phyloP scores from a whole-genome alignment of 2,113 vertebrate genomes.

The Phycodurus eques region DNA sequence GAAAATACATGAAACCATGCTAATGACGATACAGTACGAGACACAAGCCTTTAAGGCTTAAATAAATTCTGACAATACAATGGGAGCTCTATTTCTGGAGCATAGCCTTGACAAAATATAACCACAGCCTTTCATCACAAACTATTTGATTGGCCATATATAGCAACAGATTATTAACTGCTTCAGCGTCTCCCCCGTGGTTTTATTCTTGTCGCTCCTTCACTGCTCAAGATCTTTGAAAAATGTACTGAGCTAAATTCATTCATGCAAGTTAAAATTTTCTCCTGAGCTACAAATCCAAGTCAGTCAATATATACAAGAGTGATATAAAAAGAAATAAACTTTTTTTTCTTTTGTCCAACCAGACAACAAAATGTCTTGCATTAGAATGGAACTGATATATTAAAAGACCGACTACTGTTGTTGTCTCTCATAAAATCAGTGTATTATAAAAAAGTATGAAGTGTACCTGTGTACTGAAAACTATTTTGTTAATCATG shows the following conservation, averaged over 20 bases:
- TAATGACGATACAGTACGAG: background rate
- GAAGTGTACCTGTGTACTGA: too few species aligned
- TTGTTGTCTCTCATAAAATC: too few species aligned
- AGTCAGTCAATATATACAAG: background rate
- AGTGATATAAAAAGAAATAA: background rate
- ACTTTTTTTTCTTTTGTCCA: background rate
- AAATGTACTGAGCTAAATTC: background rate
- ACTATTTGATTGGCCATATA: conserved; percentile 23
- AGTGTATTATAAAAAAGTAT: too few species aligned
- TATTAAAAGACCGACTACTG: too few species aligned
- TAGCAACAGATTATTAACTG: background rate
- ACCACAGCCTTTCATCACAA: conserved; percentile 46
- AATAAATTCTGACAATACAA: conserved; percentile 18
- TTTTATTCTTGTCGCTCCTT: background rate
- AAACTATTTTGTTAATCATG: too few species aligned
- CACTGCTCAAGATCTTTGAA: background rate
- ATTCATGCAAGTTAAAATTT: background rate
- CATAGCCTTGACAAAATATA: conserved; percentile 30
- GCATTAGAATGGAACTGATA: background rate
- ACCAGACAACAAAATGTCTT: background rate
- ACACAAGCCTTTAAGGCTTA: conserved; percentile 1
- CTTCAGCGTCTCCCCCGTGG: background rate
- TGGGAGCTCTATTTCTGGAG: conserved; percentile 19
- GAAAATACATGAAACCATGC: conserved; percentile 24
- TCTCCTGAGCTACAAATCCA: background rate